These are phyloP conservation scores for Nowickia ferox DNA, from an alignment of 2,888 invertebrate species.

Conservation along the genomic window DNA sequence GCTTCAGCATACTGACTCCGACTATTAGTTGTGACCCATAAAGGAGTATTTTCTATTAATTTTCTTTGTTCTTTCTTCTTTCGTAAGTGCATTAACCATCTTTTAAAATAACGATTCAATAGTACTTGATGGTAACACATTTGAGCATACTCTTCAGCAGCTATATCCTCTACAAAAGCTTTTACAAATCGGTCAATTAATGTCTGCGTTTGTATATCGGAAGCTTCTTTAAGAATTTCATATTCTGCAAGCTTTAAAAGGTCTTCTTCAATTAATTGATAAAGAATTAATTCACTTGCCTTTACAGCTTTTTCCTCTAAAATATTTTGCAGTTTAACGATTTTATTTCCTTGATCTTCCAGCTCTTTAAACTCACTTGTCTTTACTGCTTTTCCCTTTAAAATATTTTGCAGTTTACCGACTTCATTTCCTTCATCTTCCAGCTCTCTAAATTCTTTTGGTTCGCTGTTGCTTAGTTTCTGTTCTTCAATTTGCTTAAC, in stretches of 20 bases:
- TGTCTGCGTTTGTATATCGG: slow-evolving; percentile 31
- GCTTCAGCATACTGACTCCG: slow-evolving; percentile 76
- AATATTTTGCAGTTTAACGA: too few species aligned
- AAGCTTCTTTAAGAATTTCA: slow-evolving; percentile 51
- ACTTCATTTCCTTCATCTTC: slow-evolving; percentile 23
- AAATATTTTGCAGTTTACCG: too few species aligned
- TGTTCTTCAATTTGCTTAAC: slow-evolving; percentile 73
- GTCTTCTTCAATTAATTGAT: slow-evolving; percentile 51
- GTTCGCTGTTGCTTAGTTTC: slow-evolving; percentile 66
- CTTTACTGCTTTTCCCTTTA: slow-evolving; percentile 42
- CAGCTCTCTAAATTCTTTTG: slow-evolving; percentile 45
- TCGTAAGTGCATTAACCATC: slow-evolving; percentile 83
- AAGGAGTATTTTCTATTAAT: slow-evolving; percentile 84
- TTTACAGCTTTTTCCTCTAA: slow-evolving; percentile 49
- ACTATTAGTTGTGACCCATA: slow-evolving; percentile 84
- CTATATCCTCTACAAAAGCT: slow-evolving; percentile 74
- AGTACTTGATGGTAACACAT: slow-evolving; percentile 79
- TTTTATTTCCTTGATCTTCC: slow-evolving; percentile 42
- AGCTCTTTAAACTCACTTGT: slow-evolving; percentile 14
- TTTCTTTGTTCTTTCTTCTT: slow-evolving; percentile 83
- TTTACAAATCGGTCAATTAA: slow-evolving; percentile 71
- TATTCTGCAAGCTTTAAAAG: slow-evolving; percentile 51
- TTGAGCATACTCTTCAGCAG: slow-evolving; percentile 79
- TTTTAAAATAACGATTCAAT: slow-evolving; percentile 81
- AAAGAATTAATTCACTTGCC: slow-evolving; percentile 19